Evolutionary conservation across 1,140 invertebrate species (phyloP).

Genomic region (Drosophila tani): DNA sequence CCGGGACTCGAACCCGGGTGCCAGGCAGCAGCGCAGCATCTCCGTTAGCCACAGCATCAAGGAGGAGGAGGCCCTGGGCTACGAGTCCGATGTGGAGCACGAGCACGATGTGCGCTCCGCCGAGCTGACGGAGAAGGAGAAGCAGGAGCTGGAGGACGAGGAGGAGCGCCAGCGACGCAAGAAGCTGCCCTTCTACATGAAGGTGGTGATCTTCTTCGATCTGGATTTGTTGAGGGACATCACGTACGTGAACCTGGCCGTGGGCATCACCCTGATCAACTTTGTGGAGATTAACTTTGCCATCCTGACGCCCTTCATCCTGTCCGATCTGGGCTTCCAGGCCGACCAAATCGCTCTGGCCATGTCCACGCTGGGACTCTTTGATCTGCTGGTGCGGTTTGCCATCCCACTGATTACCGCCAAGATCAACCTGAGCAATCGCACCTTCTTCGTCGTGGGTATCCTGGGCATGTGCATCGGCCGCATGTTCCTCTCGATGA

Average conservation of each 20-base stretch:
- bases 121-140: constrained; percentile 49
- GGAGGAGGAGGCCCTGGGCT: constrained; percentile 57
- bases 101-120: background rate
- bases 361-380: constrained; percentile 87
- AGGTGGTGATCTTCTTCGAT: constrained; percentile 88
- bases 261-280: constrained; percentile 89
- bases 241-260: constrained; percentile 88
- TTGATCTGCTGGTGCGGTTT: constrained; percentile 88
- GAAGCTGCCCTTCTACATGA: constrained; percentile 85
- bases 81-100: constrained; percentile 10
- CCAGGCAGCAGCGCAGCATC: constrained; percentile 62
- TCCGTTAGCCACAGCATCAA: constrained; percentile 77
- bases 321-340: constrained; percentile 87
- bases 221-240: constrained; percentile 88
- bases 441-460: constrained; percentile 89
- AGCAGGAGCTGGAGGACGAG: constrained; percentile 72
- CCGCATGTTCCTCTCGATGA: constrained; percentile 86
- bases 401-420: constrained; percentile 88
- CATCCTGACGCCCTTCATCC: constrained; percentile 89
- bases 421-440: constrained; percentile 87
- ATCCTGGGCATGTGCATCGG: constrained; percentile 88
- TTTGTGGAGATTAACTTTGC: constrained; percentile 90
- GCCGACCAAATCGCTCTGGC: constrained; percentile 86
- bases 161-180: constrained; percentile 63
- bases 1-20: constrained; percentile 24